A percentile compares a stretch with the other conserved stretches of the same genome.
phyloP scores from a whole-genome alignment of 2,888 invertebrate genomes.

The Oeneis ivallda region DNA sequence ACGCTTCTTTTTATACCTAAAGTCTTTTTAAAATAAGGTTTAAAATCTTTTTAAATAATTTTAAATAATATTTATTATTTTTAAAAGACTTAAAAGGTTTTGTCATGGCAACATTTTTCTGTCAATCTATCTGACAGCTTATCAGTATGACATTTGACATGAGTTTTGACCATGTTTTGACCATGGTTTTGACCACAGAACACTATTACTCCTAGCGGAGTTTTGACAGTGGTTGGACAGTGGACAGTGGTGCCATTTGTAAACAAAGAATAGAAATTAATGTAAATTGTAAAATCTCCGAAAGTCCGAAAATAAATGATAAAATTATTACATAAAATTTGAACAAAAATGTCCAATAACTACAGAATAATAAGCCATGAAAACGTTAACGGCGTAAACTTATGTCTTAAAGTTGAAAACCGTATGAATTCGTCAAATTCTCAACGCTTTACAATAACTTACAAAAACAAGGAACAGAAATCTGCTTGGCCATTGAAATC shows the following conservation, averaged over 20 bases:
- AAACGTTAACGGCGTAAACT: conserved; percentile 68
- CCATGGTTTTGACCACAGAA: too few relatives aligned
- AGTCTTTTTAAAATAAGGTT: too few relatives aligned
- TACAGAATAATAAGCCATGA: conserved; percentile 50
- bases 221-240: too few relatives aligned
- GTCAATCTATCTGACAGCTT: neutral
- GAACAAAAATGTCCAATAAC: conserved; percentile 35
- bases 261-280: too few relatives aligned
- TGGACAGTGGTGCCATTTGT: neutral
- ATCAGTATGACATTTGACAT: too few relatives aligned
- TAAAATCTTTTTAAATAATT: too few relatives aligned
- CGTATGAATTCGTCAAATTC: conserved; percentile 57
- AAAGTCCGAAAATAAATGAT: neutral
- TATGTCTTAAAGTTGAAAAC: conserved; percentile 56
- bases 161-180: too few relatives aligned
- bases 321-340: neutral
- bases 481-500: conserved; percentile 58
- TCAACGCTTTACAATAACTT: conserved; percentile 64
- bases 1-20: too few relatives aligned
- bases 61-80: too few relatives aligned
- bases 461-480: conserved; percentile 55
- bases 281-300: neutral
- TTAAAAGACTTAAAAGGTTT: neutral
- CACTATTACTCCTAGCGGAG: too few relatives aligned
- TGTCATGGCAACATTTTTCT: neutral